phyloP scores from a whole-genome alignment of 2,888 invertebrate genomes.

The Agriopis leucophaearia region DNA sequence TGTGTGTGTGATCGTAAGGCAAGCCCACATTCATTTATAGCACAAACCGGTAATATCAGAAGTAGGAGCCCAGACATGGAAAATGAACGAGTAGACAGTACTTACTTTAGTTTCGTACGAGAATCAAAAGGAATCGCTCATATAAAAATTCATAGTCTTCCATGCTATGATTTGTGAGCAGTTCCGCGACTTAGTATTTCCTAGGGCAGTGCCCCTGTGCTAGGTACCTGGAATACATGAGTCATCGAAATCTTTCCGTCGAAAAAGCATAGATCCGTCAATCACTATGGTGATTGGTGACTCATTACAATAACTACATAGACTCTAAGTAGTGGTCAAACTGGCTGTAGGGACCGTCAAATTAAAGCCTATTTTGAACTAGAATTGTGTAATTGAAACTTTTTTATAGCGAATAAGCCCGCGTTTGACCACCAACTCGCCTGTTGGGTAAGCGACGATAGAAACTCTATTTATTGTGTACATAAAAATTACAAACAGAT shows the following conservation, averaged over 20 bases:
- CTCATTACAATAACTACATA: background rate
- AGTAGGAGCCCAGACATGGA: constrained; percentile 8
- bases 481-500: too few relatives aligned
- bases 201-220: constrained; percentile 4
- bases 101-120: constrained; percentile 2
- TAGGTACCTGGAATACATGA: constrained; percentile 10
- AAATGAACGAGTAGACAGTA: background rate
- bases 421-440: too few relatives aligned
- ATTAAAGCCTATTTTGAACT: background rate
- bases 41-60: constrained; percentile 14
- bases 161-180: background rate
- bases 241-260: constrained; percentile 2
- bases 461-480: too few relatives aligned
- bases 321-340: background rate
- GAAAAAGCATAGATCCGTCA: constrained; percentile 4
- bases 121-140: background rate
- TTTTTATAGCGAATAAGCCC: too few relatives aligned
- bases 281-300: constrained; percentile 4
- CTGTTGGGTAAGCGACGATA: too few relatives aligned
- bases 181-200: background rate
- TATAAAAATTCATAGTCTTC: background rate
- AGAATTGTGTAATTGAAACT: too few relatives aligned
- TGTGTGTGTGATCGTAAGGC: too few relatives aligned
- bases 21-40: constrained; percentile 12
- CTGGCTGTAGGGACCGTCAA: background rate